A percentile compares a stretch with the other conserved stretches of the same genome.
phyloP scores from a whole-genome alignment of 53 echinoderm and acorn worm genomes.

The Mesocentrotus franciscanus region DNA sequence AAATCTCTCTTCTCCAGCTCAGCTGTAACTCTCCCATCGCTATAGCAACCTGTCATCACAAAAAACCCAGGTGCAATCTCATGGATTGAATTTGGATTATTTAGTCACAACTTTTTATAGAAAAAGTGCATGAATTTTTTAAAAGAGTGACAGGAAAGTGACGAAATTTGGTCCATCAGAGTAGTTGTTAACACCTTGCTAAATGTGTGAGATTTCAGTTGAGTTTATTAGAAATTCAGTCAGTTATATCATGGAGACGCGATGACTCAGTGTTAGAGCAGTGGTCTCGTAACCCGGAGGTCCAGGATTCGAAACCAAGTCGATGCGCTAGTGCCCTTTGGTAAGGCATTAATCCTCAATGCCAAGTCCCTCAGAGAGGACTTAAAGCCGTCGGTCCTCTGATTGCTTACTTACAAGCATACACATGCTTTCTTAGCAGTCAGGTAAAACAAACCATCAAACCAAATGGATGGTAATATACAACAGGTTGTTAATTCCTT shows the following conservation, averaged over 20 bases:
- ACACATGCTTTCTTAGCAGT: too few relatives aligned
- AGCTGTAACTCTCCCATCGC: background rate
- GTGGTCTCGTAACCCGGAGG: too few relatives aligned
- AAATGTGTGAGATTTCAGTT: background rate
- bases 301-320: too few relatives aligned
- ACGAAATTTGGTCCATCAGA: background rate
- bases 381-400: too few relatives aligned
- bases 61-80: background rate
- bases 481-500: background rate
- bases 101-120: background rate
- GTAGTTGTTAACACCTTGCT: background rate
- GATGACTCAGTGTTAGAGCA: too few relatives aligned
- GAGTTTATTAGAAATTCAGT: background rate
- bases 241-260: too few relatives aligned
- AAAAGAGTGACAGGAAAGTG: background rate
- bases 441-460: too few relatives aligned
- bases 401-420: too few relatives aligned
- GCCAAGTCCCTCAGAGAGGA: too few relatives aligned
- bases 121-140: background rate
- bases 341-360: too few relatives aligned
- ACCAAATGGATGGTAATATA: background rate
- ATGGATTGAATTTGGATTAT: background rate
- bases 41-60: conserved; percentile 25
- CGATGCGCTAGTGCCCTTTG: too few relatives aligned
- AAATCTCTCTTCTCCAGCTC: background rate